These are phyloP conservation scores for Caranx ignobilis DNA, from an alignment of 2,113 vertebrate species.

Conservation along the genomic window DNA sequence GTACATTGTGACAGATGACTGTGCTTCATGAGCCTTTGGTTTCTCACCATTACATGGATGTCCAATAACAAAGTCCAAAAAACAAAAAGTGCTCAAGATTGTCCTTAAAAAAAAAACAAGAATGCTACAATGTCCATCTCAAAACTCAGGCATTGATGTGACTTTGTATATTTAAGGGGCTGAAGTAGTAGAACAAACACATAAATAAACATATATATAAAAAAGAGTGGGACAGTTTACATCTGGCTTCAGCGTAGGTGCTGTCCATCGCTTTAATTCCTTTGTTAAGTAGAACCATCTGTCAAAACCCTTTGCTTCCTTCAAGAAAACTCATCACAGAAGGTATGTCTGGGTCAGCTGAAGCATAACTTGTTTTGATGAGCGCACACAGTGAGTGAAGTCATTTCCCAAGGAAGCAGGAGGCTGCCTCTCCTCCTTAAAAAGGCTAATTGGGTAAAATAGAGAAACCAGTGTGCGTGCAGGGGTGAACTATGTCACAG, in stretches of 20 bases:
- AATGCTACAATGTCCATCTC: conserved; percentile 51
- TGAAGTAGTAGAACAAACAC: conserved; percentile 52
- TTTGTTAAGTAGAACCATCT: conserved; percentile 34
- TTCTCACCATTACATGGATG: conserved; percentile 38
- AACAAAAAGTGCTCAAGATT: conserved; percentile 72
- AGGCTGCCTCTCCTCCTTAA: conserved; percentile 43
- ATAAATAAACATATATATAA: conserved; percentile 64
- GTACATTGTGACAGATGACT: conserved; percentile 49
- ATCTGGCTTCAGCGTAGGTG: conserved; percentile 31
- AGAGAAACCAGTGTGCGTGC: conserved; percentile 49
- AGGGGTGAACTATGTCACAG: conserved; percentile 20
- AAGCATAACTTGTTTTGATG: conserved; percentile 50
- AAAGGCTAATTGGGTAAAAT: conserved; percentile 51
- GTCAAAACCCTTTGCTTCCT: conserved; percentile 45
- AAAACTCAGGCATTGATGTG: conserved; percentile 46
- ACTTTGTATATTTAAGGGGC: conserved; percentile 47
- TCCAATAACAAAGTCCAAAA: conserved; percentile 55
- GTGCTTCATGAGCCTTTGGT: conserved; percentile 57
- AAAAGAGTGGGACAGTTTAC: conserved; percentile 32
- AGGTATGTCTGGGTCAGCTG: conserved; percentile 48
- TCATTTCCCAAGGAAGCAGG: conserved; percentile 47
- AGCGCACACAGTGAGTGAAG: conserved; percentile 41
- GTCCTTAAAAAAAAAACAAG: conserved; percentile 57
- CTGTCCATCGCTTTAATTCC: conserved; percentile 32
- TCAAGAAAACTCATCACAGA: conserved; percentile 42